Conservation (phyloP, 2,113 vertebrate genomes). For the Syngnathus floridae region DNA sequence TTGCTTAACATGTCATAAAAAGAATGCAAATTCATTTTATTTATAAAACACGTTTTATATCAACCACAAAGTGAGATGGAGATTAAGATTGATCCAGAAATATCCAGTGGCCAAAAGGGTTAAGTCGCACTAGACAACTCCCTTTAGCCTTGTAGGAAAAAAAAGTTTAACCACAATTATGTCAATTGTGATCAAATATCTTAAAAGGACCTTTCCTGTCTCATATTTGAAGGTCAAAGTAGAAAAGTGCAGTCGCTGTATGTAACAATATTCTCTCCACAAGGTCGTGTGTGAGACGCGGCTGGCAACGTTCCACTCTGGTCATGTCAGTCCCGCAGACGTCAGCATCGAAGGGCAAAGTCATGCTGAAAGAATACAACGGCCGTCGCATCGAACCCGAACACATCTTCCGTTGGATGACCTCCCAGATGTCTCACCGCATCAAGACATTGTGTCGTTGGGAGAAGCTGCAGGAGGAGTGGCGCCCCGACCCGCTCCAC, state of each 20-base stretch:
- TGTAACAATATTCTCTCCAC: constrained; percentile 5
- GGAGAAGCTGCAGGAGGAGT: constrained; percentile 81
- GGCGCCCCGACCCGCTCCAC: constrained; percentile 80
- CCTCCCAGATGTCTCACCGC: constrained; percentile 84
- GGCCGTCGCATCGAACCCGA: constrained; percentile 81
- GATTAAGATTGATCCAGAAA: no score
- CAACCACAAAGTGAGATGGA: no score
- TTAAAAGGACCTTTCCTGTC: neutral
- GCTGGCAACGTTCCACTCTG: constrained; percentile 90
- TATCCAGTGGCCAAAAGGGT: no score
- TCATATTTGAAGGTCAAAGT: neutral
- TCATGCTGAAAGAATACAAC: constrained; percentile 91
- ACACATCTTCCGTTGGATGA: constrained; percentile 97
- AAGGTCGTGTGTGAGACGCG: constrained; percentile 88
- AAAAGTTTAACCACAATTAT: no score
- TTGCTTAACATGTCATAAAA: no score
- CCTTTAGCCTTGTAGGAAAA: no score
- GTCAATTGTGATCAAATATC: neutral
- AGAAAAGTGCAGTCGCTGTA: neutral
- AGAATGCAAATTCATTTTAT: no score
- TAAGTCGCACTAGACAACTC: no score
- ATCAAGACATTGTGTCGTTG: constrained; percentile 85
- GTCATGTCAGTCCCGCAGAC: constrained; percentile 97
- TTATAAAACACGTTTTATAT: no score
- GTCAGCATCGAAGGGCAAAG: constrained; percentile 92